phyloP scores from a whole-genome alignment of 2,888 invertebrate genomes.

The Ditylenchus weischeri region DNA sequence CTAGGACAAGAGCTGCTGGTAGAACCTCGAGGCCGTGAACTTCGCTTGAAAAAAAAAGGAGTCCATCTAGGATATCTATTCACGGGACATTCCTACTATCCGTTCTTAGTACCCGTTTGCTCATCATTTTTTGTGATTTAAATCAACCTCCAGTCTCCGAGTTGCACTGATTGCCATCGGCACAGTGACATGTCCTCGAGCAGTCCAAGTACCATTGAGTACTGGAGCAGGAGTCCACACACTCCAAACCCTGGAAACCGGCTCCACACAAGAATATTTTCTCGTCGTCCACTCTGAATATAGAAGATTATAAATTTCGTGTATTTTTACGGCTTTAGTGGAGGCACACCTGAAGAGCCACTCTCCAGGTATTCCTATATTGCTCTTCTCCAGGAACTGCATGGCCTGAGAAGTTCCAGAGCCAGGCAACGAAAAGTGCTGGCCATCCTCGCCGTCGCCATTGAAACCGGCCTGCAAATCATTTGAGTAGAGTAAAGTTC shows the following conservation, averaged over 20 bases:
- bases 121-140: neutral
- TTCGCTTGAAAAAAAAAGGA: too few relatives aligned
- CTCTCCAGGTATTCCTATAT: slow-evolving; percentile 59
- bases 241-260: slow-evolving; percentile 56
- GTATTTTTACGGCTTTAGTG: too few relatives aligned
- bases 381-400: slow-evolving; percentile 51
- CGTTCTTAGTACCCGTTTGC: neutral
- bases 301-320: neutral
- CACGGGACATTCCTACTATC: too few relatives aligned
- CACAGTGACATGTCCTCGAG: slow-evolving; percentile 53
- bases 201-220: slow-evolving; percentile 44
- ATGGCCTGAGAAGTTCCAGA: slow-evolving; percentile 50
- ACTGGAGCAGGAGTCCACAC: slow-evolving; percentile 51
- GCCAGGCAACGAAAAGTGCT: slow-evolving; percentile 50
- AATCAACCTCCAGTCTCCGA: slow-evolving; percentile 43
- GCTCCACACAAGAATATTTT: slow-evolving; percentile 57
- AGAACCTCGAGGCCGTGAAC: too few relatives aligned
- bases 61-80: too few relatives aligned
- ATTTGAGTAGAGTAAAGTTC: neutral
- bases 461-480: slow-evolving; percentile 42
- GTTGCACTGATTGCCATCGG: slow-evolving; percentile 48
- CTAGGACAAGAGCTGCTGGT: too few relatives aligned
- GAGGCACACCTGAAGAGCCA: slow-evolving; percentile 10
- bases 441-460: slow-evolving; percentile 23
- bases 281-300: slow-evolving; percentile 49